Evolutionary conservation across 2,113 vertebrate species (phyloP).

Genomic region (Antigone vipio): DNA sequence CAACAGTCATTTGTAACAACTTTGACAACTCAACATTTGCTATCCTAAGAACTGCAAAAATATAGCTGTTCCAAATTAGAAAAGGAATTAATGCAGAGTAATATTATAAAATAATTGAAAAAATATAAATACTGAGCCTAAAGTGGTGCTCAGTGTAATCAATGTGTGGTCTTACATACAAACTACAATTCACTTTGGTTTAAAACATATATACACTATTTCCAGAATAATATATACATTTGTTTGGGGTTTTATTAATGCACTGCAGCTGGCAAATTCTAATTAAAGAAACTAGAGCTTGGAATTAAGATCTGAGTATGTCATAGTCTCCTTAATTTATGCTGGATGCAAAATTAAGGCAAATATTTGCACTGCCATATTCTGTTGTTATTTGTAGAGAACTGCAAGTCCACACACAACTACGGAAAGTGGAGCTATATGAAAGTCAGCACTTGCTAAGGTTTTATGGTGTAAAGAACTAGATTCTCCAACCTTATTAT

Average conservation of each 20-base stretch:
- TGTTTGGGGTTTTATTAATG: background rate
- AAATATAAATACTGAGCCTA: background rate
- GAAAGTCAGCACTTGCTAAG: background rate
- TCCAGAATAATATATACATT: background rate
- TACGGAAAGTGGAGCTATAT: background rate
- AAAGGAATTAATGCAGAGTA: background rate
- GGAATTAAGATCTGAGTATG: background rate
- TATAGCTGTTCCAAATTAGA: background rate
- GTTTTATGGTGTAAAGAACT: background rate
- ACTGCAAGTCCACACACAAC: background rate
- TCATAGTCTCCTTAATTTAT: background rate
- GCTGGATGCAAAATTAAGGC: background rate
- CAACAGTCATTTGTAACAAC: background rate
- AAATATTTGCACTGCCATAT: background rate
- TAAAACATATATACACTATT: background rate
- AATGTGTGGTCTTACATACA: background rate
- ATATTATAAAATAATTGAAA: background rate
- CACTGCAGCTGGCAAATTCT: background rate
- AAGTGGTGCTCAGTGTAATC: background rate
- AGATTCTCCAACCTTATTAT: background rate
- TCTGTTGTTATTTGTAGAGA: background rate
- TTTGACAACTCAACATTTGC: background rate
- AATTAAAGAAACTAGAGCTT: background rate
- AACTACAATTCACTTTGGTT: background rate
- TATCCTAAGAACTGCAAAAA: background rate